These are phyloP conservation scores for Nasonovia ribisnigri DNA, from an alignment of 2,888 invertebrate species.

Conservation along the genomic window DNA sequence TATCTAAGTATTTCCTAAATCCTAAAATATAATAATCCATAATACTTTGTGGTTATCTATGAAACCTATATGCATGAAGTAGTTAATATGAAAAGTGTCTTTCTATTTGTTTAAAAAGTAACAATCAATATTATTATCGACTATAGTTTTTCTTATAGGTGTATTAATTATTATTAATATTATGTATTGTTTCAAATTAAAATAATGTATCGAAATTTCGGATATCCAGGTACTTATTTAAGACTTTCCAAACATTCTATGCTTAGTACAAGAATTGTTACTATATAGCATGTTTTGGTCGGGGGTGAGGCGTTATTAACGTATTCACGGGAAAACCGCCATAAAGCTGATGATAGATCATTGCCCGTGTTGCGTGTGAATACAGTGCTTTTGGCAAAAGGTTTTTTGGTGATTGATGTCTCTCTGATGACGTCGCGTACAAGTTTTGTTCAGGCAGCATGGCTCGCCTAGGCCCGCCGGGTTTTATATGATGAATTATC, in stretches of 20 bases:
- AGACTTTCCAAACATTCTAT: conserved; percentile 24
- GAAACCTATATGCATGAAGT: neutral
- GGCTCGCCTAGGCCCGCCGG: conserved; percentile 58
- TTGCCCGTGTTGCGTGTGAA: conserved; percentile 61
- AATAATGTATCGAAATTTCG: conserved; percentile 11
- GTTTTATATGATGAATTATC: conserved; percentile 65
- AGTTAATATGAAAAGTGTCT: neutral
- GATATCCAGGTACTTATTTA: conserved; percentile 37
- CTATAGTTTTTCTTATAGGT: neutral
- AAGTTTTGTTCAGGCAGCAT: conserved; percentile 61
- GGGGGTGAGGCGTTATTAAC: conserved; percentile 54
- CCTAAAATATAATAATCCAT: too few species aligned
- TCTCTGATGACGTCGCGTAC: conserved; percentile 64
- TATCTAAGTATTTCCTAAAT: neutral
- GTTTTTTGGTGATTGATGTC: conserved; percentile 65
- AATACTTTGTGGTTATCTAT: too few species aligned
- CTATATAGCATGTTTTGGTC: neutral
- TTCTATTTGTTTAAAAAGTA: neutral
- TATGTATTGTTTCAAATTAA: neutral
- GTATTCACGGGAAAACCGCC: conserved; percentile 60
- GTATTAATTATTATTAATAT: neutral
- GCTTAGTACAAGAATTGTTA: conserved; percentile 24
- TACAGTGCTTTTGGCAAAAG: conserved; percentile 64
- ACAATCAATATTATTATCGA: neutral
- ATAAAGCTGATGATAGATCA: conserved; percentile 64